Percentiles rank a stretch among this genome's conserved stretches.
phyloP scores from a whole-genome alignment of 2,888 invertebrate species.

The Nomada ruficornis region DNA sequence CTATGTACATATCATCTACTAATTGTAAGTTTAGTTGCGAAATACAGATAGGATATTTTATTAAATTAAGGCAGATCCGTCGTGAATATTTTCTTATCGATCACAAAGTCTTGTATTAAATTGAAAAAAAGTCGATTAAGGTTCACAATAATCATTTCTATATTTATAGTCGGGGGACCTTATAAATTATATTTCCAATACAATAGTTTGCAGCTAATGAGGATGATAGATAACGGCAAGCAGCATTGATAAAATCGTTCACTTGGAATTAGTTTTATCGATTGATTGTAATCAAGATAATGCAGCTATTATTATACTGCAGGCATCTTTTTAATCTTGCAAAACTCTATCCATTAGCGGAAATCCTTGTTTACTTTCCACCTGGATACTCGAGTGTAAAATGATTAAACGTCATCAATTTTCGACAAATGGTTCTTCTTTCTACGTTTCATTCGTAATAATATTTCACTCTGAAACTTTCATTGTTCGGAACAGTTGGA shows the following conservation, averaged over 20 bases:
- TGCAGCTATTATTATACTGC: constrained; percentile 22
- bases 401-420: constrained; percentile 35
- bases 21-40: too few species aligned
- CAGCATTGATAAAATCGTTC: constrained; percentile 18
- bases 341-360: constrained; percentile 6
- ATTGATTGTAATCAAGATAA: constrained; percentile 53
- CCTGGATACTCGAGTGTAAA: constrained; percentile 8
- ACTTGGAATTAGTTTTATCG: constrained; percentile 12
- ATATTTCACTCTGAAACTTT: constrained; percentile 22
- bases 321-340: constrained; percentile 9
- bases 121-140: too few species aligned
- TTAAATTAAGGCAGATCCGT: background rate
- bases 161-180: background rate
- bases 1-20: too few species aligned
- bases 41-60: too few species aligned
- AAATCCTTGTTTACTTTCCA: background rate
- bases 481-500: background rate
- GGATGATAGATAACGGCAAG: background rate
- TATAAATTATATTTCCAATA: constrained; percentile 1
- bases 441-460: background rate
- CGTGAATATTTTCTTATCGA: background rate
- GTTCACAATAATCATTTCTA: too few species aligned
- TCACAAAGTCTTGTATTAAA: background rate
- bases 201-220: background rate
- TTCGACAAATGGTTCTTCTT: constrained; percentile 33